Evolutionary conservation across 2,113 vertebrate genomes (phyloP).

Genomic region (Stegostoma tigrinum): DNA sequence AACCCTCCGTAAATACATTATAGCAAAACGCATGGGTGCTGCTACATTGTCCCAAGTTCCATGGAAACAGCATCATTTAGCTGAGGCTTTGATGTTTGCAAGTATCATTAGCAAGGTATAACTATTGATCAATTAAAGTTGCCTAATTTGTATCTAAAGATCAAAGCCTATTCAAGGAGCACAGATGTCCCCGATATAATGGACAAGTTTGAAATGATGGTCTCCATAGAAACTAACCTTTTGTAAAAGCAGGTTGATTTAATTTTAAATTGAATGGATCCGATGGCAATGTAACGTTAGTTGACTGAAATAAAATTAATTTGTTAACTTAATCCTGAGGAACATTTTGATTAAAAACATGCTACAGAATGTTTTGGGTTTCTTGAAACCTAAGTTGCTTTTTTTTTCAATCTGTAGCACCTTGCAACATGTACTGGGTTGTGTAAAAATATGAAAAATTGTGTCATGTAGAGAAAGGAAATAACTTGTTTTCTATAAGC

Average conservation of each 20-base stretch:
- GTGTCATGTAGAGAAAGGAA: background rate
- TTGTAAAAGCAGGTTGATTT: background rate
- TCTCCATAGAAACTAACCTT: background rate
- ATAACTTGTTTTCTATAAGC: background rate
- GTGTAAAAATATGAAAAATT: background rate
- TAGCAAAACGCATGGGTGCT: background rate
- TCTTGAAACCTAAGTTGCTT: background rate
- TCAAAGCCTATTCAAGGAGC: background rate
- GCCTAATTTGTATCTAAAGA: background rate
- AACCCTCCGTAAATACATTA: background rate
- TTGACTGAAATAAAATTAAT: background rate
- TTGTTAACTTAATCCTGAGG: background rate
- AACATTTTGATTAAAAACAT: background rate
- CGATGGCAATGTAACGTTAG: background rate
- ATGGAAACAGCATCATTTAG: background rate
- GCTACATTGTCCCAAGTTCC: background rate
- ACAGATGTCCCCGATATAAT: conserved; percentile 13
- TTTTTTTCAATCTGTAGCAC: background rate
- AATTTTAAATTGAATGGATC: background rate
- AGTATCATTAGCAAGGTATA: background rate
- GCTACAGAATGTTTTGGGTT: background rate
- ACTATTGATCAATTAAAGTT: background rate
- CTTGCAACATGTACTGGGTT: background rate
- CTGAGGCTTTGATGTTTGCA: background rate
- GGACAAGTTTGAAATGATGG: background rate